Base-by-base conservation (phyloP, 2,888 invertebrate species). In the Ferdinandea cuprea region DNA sequence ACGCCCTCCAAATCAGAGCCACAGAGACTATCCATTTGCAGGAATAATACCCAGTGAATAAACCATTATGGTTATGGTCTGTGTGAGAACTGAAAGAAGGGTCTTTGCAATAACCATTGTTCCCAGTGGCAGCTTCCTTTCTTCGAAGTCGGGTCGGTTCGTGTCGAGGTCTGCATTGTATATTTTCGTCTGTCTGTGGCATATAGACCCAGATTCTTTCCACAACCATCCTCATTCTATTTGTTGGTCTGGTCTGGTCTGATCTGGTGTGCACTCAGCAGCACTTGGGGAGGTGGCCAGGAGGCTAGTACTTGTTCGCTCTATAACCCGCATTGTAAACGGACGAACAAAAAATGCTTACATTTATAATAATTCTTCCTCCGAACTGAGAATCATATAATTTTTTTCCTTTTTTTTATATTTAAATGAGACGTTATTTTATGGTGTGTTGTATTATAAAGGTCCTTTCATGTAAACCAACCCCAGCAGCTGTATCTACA, bases 11-110 rank as follows among this genome's bases (percentile, higher is more conserved):
- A 81, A 81, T 81, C 81, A 81, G 71, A 76, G 71, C 66, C 76
- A 61, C 76, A 65, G 77, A 81, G 81, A 81, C 81, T 81, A 81
- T 81, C 81, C 81, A 81, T 81, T 81, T 81, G 76, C 81, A 59
- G 59, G 71, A 76, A 81, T 81, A 76, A 81, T 76, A 81, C 71
- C 77, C 59, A 81, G 76, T 81, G 81, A 81, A 81, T 81, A 81
- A 76, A 81, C 76, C 81, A 76, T 81, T 81, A 71, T 66, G 81
- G 81, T 66, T 81, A 77, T 81, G 71, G 76, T 37, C 59, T 76
- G 76, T 65, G 72, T n/a, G 13, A 11, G 46, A 15, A 63, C 42
- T n/a, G 44, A 58, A 52, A 44, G 35, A 48, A 59, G 15, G 44
- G 15, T 50, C 59, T 52, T 74, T 56, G 76, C 74, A 65, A 71